A percentile compares a stretch with the other conserved stretches of the same genome.
Conservation (phyloP, 1,140 invertebrate genomes). For the Eurosta solidaginis region DNA sequence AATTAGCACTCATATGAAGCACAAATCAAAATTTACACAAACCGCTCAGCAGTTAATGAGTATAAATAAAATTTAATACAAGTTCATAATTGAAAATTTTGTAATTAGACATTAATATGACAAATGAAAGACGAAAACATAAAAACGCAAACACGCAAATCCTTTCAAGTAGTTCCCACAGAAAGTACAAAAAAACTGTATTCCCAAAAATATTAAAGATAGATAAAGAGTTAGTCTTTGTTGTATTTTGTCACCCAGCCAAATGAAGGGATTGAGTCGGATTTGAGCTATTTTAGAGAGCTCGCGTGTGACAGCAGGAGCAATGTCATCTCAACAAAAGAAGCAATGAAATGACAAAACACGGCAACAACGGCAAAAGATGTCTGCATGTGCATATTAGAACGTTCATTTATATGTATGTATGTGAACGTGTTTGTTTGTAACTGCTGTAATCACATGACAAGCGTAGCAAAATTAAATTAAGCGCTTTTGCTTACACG, state of each 20-base stretch:
- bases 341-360: neutral
- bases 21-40: neutral
- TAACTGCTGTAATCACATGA: conserved; percentile 33
- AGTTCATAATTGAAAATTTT: conserved; percentile 19
- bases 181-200: no score
- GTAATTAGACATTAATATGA: conserved; percentile 6
- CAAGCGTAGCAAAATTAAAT: conserved; percentile 41
- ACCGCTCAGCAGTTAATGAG: neutral
- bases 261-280: conserved; percentile 7
- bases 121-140: neutral
- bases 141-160: neutral
- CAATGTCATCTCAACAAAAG: neutral
- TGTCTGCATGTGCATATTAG: neutral
- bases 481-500: conserved; percentile 42
- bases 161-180: neutral
- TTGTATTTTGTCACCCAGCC: conserved; percentile 5
- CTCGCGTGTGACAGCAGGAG: neutral
- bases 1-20: neutral
- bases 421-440: neutral
- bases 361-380: neutral
- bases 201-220: no score
- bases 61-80: neutral
- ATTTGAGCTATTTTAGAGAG: conserved; percentile 1
- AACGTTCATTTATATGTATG: neutral
- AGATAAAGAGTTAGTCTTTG: conserved; percentile 13